Evolutionary conservation across 2,797 vertebrate genomes (phyloP).

Genomic region (Chloroceryle amazona): DNA sequence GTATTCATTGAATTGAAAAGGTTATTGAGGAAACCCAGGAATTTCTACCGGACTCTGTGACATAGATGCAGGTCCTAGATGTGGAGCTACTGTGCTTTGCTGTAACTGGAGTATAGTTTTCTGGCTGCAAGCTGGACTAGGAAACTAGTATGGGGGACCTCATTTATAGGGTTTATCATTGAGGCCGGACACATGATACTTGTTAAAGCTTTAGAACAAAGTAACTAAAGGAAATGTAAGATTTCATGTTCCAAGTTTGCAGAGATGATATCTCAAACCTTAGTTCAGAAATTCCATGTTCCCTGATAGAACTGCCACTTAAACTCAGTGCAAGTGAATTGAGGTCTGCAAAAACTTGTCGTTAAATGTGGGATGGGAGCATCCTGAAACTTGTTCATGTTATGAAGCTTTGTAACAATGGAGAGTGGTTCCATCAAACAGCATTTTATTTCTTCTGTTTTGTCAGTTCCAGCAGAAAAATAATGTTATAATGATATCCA

Average conservation of each 20-base stretch:
- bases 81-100: neutral
- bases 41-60: neutral
- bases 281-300: neutral
- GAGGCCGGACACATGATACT: rapidly evolving
- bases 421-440: neutral
- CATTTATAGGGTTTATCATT: rapidly evolving
- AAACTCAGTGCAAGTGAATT: neutral
- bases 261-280: neutral
- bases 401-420: neutral
- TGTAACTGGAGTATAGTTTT: neutral
- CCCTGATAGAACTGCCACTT: neutral
- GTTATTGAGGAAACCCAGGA: neutral
- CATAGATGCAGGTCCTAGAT: neutral
- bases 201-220: neutral
- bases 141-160: neutral
- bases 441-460: neutral
- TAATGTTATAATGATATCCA: rapidly evolving
- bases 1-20: neutral
- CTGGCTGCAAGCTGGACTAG: neutral
- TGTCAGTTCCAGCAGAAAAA: neutral
- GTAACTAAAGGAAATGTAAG: neutral
- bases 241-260: neutral
- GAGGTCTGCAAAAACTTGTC: neutral
- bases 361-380: neutral
- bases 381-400: neutral